phyloP scores from a whole-genome alignment of 2,888 invertebrate genomes.

The Amiota minor region DNA sequence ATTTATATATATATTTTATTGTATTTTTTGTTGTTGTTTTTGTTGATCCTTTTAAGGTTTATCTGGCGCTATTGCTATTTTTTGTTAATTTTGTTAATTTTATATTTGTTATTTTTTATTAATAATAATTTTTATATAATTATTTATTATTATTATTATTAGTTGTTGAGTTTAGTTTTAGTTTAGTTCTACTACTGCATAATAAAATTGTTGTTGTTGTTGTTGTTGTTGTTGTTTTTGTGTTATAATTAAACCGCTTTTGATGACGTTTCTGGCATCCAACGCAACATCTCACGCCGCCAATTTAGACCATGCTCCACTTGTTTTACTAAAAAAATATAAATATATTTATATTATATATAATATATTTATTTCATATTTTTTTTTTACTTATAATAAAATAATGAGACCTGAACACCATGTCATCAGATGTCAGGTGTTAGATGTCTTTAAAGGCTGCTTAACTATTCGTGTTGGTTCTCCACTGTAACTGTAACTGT shows the following conservation, averaged over 20 bases:
- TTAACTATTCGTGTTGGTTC: no score
- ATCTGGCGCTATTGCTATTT: conserved; percentile 8
- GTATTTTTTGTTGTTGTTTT: conserved; percentile 5
- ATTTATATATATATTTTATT: not conserved
- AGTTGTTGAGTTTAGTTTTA: conserved; percentile 41
- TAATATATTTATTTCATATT: not conserved
- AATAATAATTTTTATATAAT: conserved; percentile 61
- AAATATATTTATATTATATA: conserved; percentile 27
- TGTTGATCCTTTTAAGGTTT: not conserved
- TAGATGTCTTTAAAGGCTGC: no score
- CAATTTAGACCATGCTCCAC: conserved; percentile 73
- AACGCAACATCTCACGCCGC: conserved; percentile 74
- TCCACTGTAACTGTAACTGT: no score
- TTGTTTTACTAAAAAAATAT: conserved; percentile 67
- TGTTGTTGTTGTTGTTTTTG: no score
- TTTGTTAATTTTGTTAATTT: conserved; percentile 43
- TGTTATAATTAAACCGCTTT: conserved; percentile 70
- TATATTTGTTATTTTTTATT: conserved; percentile 59
- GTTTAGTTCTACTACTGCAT: conserved; percentile 30
- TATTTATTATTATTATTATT: conserved; percentile 54
- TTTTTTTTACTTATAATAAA: not conserved
- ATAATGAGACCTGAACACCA: not conserved
- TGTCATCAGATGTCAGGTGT: not conserved
- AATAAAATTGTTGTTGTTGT: conserved; percentile 55
- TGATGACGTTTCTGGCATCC: conserved; percentile 74